Evolutionary conservation across 2,113 vertebrate genomes (phyloP).

Genomic region (Turnix velox): DNA sequence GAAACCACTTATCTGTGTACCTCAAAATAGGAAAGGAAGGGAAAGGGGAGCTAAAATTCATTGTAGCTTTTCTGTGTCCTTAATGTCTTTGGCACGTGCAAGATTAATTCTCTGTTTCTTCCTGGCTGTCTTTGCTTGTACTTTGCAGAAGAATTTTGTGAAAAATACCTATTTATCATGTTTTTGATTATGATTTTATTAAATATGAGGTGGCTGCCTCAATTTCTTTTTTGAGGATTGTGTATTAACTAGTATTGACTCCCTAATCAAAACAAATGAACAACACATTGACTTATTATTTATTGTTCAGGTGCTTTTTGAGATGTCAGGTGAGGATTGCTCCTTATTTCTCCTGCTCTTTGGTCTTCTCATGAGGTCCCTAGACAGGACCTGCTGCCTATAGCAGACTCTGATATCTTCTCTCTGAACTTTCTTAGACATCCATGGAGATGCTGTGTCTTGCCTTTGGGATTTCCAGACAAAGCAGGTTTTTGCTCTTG

Average conservation of each 20-base stretch:
- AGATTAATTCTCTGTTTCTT: not conserved
- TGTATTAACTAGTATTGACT: not conserved
- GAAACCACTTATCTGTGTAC: not conserved
- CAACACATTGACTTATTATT: not conserved
- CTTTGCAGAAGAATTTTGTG: not conserved
- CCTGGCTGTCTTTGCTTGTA: not conserved
- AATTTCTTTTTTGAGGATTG: not conserved
- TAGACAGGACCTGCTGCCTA: not conserved
- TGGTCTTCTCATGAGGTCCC: not conserved
- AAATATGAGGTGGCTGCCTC: not conserved
- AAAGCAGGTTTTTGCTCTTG: not conserved
- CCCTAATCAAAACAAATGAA: not conserved
- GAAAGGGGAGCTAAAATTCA: not conserved
- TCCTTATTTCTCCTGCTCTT: not conserved
- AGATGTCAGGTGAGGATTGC: not conserved
- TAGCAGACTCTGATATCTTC: not conserved
- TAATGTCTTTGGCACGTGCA: not conserved
- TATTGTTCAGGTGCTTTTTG: not conserved
- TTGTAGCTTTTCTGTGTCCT: not conserved
- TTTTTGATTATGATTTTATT: not conserved
- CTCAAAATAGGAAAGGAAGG: not conserved
- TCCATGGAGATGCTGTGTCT: not conserved
- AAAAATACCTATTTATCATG: accelerated
- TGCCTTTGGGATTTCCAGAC: not conserved
- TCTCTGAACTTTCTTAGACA: not conserved